phyloP scores from a whole-genome alignment of 2,113 vertebrate species.

The Anhinga anhinga region DNA sequence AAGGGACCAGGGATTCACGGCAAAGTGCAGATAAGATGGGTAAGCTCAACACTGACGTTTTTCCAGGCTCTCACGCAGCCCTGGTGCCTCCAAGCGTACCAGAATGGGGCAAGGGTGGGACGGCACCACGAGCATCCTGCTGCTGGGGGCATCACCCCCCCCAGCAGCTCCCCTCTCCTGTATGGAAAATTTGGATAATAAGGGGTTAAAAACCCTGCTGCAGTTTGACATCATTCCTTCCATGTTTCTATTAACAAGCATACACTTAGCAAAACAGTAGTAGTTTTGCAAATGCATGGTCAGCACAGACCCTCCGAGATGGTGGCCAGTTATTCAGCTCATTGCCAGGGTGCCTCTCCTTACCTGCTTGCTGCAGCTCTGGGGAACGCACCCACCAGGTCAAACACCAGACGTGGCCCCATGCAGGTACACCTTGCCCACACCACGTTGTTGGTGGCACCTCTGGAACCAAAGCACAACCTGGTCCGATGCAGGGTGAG shows the following conservation, averaged over 20 bases:
- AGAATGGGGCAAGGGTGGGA: background rate
- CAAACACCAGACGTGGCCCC: background rate
- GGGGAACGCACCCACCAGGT: background rate
- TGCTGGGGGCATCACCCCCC: background rate
- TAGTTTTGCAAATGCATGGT: background rate
- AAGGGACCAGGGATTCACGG: background rate
- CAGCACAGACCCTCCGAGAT: background rate
- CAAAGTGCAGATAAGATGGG: too few relatives aligned
- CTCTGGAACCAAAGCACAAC: background rate
- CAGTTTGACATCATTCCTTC: background rate
- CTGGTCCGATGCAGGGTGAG: background rate
- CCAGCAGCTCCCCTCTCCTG: background rate
- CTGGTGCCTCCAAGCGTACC: fast-evolving
- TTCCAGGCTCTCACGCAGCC: background rate
- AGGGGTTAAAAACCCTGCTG: background rate
- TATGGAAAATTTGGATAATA: background rate
- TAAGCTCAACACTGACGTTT: background rate
- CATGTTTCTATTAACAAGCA: background rate
- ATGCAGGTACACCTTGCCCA: background rate
- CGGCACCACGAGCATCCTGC: background rate
- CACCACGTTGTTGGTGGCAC: background rate
- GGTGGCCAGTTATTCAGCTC: too few relatives aligned
- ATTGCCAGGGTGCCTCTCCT: background rate
- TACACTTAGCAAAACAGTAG: background rate
- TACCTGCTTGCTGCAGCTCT: background rate